These are phyloP conservation scores for Corythaeola cristata DNA, from an alignment of 2,113 vertebrate species.

Conservation along the genomic window DNA sequence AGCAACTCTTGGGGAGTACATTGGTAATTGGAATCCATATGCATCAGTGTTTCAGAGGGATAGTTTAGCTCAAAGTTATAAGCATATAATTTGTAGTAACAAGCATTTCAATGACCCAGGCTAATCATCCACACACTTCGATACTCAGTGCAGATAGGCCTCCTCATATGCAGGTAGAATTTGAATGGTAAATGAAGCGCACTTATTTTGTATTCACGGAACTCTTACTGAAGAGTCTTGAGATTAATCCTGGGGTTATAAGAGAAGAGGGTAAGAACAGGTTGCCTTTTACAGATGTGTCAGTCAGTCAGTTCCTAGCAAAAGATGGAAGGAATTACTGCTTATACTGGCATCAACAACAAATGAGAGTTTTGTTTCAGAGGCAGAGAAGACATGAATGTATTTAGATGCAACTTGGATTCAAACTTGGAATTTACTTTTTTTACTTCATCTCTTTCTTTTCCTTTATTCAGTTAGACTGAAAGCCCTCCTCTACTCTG, in stretches of 20 bases:
- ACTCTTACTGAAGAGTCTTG: neutral
- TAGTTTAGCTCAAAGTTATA: neutral
- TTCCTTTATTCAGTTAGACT: neutral
- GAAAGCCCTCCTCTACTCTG: neutral
- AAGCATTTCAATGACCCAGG: neutral
- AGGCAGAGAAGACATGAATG: neutral
- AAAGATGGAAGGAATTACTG: neutral
- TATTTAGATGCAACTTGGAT: neutral
- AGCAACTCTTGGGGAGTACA: neutral
- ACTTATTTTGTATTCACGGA: neutral
- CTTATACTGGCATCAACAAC: neutral
- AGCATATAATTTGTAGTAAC: neutral
- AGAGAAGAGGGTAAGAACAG: neutral
- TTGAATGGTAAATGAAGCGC: neutral
- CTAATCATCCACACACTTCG: neutral
- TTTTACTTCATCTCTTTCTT: neutral
- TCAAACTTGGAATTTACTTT: neutral
- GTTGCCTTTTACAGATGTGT: neutral
- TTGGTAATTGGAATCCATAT: neutral
- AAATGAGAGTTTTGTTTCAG: neutral
- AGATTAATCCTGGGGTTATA: neutral
- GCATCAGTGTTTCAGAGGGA: neutral
- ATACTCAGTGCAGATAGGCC: neutral
- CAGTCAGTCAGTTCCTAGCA: neutral
- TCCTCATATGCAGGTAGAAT: neutral